These are phyloP conservation scores for Ditula angustiorana DNA, from an alignment of 2,888 invertebrate species.

Conservation along the genomic window DNA sequence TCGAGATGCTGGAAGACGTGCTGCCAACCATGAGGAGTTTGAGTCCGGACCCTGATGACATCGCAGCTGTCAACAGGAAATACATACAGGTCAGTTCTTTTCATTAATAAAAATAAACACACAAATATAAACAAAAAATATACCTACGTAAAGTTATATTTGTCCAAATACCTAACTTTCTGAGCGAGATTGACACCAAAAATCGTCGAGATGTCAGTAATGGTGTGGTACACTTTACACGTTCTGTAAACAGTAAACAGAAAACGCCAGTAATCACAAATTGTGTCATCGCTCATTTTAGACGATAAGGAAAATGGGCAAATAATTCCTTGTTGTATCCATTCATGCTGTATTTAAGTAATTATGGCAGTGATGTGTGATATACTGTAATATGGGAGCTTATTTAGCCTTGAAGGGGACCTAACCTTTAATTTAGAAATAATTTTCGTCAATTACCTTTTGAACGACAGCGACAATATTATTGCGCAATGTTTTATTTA, in stretches of 20 bases:
- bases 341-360: slow-evolving; percentile 7
- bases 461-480: neutral
- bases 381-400: slow-evolving; percentile 2
- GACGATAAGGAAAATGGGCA: slow-evolving; percentile 2
- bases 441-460: slow-evolving; percentile 8
- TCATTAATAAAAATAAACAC: too few species aligned
- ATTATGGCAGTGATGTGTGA: neutral
- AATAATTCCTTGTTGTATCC: neutral
- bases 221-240: neutral
- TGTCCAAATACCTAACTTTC: too few species aligned
- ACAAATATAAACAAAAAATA: too few species aligned
- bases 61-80: slow-evolving; percentile 61
- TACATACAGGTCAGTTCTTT: slow-evolving; percentile 59
- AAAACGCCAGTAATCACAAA: slow-evolving; percentile 1
- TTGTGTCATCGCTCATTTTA: slow-evolving; percentile 12
- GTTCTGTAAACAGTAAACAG: neutral
- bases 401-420: slow-evolving; percentile 9
- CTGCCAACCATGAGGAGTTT: slow-evolving; percentile 82
- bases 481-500: slow-evolving; percentile 10
- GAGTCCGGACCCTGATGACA: slow-evolving; percentile 78
- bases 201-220: neutral
- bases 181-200: too few species aligned
- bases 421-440: slow-evolving; percentile 14
- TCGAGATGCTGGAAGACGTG: slow-evolving; percentile 74
- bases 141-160: too few species aligned